Percentiles rank a stretch among this genome's conserved stretches.
Evolutionary conservation across 2,888 invertebrate genomes (phyloP).

Genomic region (Rapana venosa): DNA sequence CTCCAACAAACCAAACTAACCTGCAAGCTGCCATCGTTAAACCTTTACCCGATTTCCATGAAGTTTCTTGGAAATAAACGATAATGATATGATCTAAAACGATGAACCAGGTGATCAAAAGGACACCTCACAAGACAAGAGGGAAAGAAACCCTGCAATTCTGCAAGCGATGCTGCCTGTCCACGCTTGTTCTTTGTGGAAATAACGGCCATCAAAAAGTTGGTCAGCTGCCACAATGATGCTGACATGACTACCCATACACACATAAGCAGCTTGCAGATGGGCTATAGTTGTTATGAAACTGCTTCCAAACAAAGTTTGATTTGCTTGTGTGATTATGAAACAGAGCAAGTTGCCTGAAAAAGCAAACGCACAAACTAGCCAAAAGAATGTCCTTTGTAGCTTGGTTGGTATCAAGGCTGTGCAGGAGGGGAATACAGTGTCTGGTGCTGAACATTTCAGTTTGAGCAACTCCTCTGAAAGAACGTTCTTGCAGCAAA

Average conservation of each 20-base stretch:
- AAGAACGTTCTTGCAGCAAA: not conserved
- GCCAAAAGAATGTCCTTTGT: not conserved
- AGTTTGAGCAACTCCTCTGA: not conserved
- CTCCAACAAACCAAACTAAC: not conserved
- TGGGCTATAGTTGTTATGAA: not conserved
- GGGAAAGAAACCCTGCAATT: not conserved
- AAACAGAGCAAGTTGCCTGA: not conserved
- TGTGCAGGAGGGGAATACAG: not conserved
- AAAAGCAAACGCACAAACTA: not conserved
- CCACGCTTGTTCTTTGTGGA: not conserved
- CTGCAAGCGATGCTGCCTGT: not conserved
- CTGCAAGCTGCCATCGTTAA: not conserved
- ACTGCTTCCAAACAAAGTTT: not conserved
- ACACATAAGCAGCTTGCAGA: not conserved
- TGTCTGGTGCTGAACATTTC: not conserved
- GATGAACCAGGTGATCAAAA: constrained; percentile 13
- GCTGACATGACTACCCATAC: not conserved
- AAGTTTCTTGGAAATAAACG: constrained; percentile 4
- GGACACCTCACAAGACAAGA: not conserved
- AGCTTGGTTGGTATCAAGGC: not conserved
- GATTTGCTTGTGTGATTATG: not conserved
- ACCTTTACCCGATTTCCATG: not conserved
- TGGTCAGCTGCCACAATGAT: not conserved
- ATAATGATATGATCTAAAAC: constrained; percentile 16
- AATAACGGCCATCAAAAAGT: not conserved